Evolutionary conservation across 1,140 invertebrate species (phyloP), one percentile per base, ranked within the genome.

Genomic region (Uloborus diversus): DNA sequence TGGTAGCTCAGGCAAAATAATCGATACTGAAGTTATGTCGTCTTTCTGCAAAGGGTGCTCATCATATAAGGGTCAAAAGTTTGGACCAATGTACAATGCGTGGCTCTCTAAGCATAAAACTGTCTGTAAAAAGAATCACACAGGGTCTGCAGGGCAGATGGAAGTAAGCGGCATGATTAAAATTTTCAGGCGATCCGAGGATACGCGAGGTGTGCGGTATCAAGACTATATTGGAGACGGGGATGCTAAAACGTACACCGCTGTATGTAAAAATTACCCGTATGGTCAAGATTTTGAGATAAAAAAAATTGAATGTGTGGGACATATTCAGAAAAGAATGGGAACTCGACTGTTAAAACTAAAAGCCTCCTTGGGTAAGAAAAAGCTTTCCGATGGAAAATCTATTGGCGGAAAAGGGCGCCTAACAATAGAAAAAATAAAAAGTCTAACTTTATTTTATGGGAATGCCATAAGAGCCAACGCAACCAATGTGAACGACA

Each of bases 361-460:
- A 9, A 27, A 62, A 62, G n/a, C n/a, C n/a, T n/a, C n/a, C n/a
- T 13, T 11, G 23, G 28, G 7, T 5, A 62, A 9, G 7, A 11
- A 20, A 20, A 62, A 62, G 20, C 59, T 62, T 4, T 27, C 11
- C 25, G 59, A 62, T 30, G 59, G 59, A 62, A 62, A 62, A 28
- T 13, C 59, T 9, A 5, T 62, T 7, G 59, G 59, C 4, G 59
- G 59, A 30, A 62, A 62, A 62, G 59, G 59, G 11, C 4, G 59
- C 11, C 20, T 62, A 20, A 62, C 59, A 11, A 28, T 7, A 11
- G 30, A 32, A 13, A 13, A 27, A 20, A 62, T 62, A 7, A 7
- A 62, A 27, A 28, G 11, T 11, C 5, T 62, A 5, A 11, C 14
- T 13, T 14, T 9, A 11, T 62, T 27, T 30, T 62, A 62, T 32